Base-by-base conservation (phyloP, 1,140 invertebrate genomes). In the Scaptomyza hsui region DNA sequence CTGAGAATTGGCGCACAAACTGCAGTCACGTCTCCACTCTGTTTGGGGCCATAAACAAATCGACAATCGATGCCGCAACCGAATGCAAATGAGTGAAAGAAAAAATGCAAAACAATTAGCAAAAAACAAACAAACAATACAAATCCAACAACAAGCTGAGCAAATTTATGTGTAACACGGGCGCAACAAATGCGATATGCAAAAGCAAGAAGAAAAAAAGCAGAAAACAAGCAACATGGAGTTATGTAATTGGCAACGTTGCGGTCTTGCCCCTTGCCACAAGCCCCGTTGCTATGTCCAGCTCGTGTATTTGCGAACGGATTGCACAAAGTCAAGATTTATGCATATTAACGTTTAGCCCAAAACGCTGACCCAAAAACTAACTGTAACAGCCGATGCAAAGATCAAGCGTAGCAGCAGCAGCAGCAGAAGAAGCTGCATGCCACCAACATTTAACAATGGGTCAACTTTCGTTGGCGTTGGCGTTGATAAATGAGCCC, bases 331-430 rank as follows among this genome's bases (percentile, higher is more conserved):
- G 74, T 70, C 63, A 65, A 85, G 81, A 85, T 85, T 85, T 85
- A 85, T 85, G 81, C 78, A 80, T 85, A 86, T 86, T 86, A 88
- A 88, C 81, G 81, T 73, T 79, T 75, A 85, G 74, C 78, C 80
- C 80, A 76, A 83, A 83, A 86, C 52, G 80, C 45, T 85, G 82
- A 85, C 81, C 81, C 82, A 85, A 85, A 85, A 63, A 39, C 32
- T 49, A 29, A 26, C 37, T 62, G 57, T 65, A 37, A 57, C 32
- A 37, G 12, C 3, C 12, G 32, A 44, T 65, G 72, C 74, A 77
- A 72, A 81, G 74, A 77, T 81, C 70, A 70, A 81, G 69, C 78
- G 78, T 81, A 42, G 44, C 32, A 37, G 12, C 32, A 35, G 2
- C 32, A 35, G 10, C 65, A 35, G 19, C 42, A 60, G 16, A 55